phyloP scores from a whole-genome alignment of 2,888 invertebrate species.

The Eilema depressum region DNA sequence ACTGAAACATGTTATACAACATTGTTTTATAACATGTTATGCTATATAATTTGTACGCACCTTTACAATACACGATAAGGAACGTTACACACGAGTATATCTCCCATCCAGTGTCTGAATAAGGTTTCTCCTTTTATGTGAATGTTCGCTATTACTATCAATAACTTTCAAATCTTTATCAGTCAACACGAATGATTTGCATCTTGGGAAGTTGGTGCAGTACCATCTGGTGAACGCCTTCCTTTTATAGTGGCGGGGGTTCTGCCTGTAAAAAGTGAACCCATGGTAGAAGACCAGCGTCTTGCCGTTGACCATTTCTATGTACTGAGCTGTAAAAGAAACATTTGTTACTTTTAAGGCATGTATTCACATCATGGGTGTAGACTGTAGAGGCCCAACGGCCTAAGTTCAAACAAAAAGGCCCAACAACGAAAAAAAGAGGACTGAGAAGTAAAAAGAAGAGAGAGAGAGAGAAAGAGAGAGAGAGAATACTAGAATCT shows the following conservation, averaged over 20 bases:
- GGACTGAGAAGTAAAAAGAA: no score
- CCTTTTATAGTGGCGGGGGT: neutral
- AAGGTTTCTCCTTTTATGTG: slow-evolving; percentile 21
- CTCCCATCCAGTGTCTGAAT: slow-evolving; percentile 15
- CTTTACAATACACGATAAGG: no score
- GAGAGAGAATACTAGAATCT: no score
- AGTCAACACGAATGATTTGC: slow-evolving; percentile 27
- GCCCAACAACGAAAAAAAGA: no score
- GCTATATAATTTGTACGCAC: no score
- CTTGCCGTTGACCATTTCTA: slow-evolving; percentile 40
- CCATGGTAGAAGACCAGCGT: slow-evolving; percentile 27
- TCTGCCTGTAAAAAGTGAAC: slow-evolving; percentile 38
- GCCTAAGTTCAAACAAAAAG: no score
- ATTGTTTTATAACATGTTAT: no score
- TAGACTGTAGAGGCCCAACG: no score
- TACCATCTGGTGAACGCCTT: slow-evolving; percentile 24
- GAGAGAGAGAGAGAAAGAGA: no score
- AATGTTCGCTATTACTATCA: slow-evolving; percentile 18
- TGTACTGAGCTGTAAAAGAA: slow-evolving; percentile 24
- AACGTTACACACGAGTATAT: slow-evolving; percentile 24
- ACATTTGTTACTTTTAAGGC: neutral
- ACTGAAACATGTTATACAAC: no score
- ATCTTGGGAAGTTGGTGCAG: slow-evolving; percentile 32
- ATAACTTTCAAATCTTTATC: slow-evolving; percentile 11
- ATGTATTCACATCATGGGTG: neutral